phyloP scores from a whole-genome alignment of 2,888 invertebrate species.

The Galeopsomyia nigrocyanea region DNA sequence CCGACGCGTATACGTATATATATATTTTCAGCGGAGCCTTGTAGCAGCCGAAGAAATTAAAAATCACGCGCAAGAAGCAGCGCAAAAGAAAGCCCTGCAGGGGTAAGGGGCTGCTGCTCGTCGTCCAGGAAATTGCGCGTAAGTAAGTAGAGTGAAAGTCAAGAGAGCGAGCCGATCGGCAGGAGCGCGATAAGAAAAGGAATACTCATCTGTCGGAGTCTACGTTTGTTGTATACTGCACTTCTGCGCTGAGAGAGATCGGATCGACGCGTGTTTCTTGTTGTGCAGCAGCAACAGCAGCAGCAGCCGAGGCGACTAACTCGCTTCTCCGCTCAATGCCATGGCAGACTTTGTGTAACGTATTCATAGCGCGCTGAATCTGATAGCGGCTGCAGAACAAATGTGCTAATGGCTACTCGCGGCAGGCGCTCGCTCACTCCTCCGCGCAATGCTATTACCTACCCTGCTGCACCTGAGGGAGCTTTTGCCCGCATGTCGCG shows the following conservation, averaged over 20 bases:
- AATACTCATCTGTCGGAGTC: background rate
- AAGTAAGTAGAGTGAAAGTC: conserved; percentile 28
- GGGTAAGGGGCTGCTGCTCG: conserved; percentile 4
- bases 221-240: too few species aligned
- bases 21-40: too few species aligned
- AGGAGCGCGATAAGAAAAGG: conserved; percentile 14
- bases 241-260: conserved; percentile 9
- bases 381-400: conserved; percentile 54
- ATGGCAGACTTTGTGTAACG: conserved; percentile 13
- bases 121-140: background rate
- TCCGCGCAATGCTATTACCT: conserved; percentile 19
- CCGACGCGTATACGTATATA: too few species aligned
- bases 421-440: background rate
- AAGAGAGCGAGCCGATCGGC: conserved; percentile 11
- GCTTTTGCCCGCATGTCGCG: conserved; percentile 9
- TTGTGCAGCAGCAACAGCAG: background rate
- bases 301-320: too few species aligned
- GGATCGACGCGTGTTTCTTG: conserved; percentile 8
- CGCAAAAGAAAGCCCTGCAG: conserved; percentile 9
- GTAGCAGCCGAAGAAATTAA: too few species aligned
- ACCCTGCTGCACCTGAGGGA: background rate
- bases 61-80: background rate
- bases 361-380: conserved; percentile 48
- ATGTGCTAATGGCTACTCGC: conserved; percentile 56
- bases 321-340: background rate